Conservation (phyloP, 2,797 vertebrate species). For the Rhabdomys pumilio region DNA sequence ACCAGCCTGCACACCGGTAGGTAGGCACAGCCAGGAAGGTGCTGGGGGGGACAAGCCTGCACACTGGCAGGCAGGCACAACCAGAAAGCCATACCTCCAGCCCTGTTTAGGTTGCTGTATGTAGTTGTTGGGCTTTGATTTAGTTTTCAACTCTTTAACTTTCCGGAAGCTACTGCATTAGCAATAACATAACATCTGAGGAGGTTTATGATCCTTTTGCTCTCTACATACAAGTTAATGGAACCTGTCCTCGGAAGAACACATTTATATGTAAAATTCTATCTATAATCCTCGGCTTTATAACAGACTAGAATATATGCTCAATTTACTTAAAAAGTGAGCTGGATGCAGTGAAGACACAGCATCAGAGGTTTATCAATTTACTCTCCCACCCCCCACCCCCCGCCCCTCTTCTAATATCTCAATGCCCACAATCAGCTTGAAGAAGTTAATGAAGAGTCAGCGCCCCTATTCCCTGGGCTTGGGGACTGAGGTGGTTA, state of each 20-base stretch:
- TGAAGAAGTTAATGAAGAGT: no score
- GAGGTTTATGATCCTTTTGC: background rate
- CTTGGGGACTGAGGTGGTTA: no score
- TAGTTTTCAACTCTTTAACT: background rate
- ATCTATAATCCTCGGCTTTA: background rate
- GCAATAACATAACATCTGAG: background rate
- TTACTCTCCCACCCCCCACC: no score
- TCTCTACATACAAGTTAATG: background rate
- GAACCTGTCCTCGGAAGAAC: background rate
- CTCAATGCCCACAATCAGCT: no score
- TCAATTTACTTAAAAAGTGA: constrained; percentile 44
- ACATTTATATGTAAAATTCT: background rate
- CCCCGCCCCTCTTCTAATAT: no score
- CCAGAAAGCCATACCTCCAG: background rate
- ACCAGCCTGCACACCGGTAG: no score
- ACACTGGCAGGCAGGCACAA: background rate
- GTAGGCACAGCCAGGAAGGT: no score
- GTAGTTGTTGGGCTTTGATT: background rate
- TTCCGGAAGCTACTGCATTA: background rate
- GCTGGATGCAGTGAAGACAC: background rate
- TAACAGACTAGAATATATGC: background rate
- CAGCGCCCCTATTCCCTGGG: no score
- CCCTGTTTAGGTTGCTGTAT: background rate
- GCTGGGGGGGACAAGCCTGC: background rate
- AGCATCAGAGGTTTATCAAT: no score